A percentile compares a stretch with the other conserved stretches of the same genome.
Conservation (phyloP, 2,888 invertebrate genomes). For the Meliscaeva auricollis region DNA sequence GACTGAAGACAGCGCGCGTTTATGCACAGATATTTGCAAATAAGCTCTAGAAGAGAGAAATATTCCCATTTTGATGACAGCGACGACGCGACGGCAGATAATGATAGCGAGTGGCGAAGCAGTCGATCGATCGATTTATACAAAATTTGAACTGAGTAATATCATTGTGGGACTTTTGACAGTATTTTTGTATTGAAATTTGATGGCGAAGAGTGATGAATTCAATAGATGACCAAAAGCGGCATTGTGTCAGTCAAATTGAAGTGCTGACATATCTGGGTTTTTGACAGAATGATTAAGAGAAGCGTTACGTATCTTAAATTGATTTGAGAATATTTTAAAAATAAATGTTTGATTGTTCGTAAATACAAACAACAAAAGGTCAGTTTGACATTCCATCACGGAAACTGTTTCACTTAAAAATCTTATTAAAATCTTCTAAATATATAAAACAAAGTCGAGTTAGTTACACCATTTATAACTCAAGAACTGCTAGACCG, state of each 20-base stretch:
- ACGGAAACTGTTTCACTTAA: no score
- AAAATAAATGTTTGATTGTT: neutral
- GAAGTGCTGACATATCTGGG: conserved; percentile 14
- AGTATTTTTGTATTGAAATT: conserved; percentile 27
- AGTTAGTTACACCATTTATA: no score
- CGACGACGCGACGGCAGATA: neutral
- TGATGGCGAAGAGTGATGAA: conserved; percentile 35
- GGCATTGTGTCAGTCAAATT: conserved; percentile 31
- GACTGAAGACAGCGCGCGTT: conserved; percentile 41
- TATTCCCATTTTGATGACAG: neutral
- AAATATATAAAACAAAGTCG: no score
- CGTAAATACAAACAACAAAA: neutral
- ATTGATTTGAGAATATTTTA: neutral
- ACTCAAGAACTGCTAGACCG: no score
- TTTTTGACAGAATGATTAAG: neutral
- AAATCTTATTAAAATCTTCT: no score
- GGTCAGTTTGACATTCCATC: no score
- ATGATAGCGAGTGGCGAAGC: conserved; percentile 20
- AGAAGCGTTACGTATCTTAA: neutral
- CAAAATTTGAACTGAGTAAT: conserved; percentile 37
- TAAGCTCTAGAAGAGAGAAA: conserved; percentile 21
- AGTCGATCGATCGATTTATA: conserved; percentile 58
- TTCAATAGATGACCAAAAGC: conserved; percentile 56
- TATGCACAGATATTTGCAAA: conserved; percentile 61
- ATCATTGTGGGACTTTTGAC: conserved; percentile 32